These are phyloP conservation scores for Chloroclysta siterata DNA, from an alignment of 2,888 invertebrate species.

Conservation along the genomic window DNA sequence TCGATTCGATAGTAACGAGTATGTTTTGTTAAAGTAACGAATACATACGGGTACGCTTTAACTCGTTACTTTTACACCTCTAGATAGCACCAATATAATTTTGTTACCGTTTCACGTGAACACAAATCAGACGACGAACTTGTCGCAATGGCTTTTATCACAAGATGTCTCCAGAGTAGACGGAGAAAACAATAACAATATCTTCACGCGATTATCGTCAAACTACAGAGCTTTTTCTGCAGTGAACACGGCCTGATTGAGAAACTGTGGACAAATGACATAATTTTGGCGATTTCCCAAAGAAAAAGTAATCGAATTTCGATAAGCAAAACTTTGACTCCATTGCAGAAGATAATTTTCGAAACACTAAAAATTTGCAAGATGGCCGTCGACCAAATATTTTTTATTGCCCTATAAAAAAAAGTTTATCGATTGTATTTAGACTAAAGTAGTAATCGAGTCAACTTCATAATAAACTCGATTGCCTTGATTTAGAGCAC, in stretches of 20 bases:
- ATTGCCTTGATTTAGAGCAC: too few species aligned
- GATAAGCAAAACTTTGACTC: constrained; percentile 82
- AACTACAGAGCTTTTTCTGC: constrained; percentile 80
- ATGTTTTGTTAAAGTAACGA: too few species aligned
- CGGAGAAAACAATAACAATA: constrained; percentile 72
- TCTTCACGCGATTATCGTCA: constrained; percentile 79
- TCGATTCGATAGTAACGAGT: too few species aligned
- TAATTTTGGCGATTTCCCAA: constrained; percentile 81
- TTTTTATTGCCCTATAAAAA: constrained; percentile 51
- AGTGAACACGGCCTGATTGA: constrained; percentile 76
- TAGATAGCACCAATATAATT: constrained; percentile 77
- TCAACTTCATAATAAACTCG: not conserved
- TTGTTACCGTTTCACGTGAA: constrained; percentile 76
- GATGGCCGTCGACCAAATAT: constrained; percentile 60
- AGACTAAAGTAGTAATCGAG: constrained; percentile 3
- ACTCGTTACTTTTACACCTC: too few species aligned
- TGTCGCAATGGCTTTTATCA: constrained; percentile 75
- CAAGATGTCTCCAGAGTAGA: constrained; percentile 85
- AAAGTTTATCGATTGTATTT: constrained; percentile 17
- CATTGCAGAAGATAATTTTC: constrained; percentile 83
- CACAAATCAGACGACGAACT: constrained; percentile 72
- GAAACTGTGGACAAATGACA: constrained; percentile 79
- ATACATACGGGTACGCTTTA: too few species aligned
- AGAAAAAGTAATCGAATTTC: constrained; percentile 77
- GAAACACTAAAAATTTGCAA: constrained; percentile 74